Conservation (phyloP, 2,888 invertebrate genomes). For the Globia sparganii region DNA sequence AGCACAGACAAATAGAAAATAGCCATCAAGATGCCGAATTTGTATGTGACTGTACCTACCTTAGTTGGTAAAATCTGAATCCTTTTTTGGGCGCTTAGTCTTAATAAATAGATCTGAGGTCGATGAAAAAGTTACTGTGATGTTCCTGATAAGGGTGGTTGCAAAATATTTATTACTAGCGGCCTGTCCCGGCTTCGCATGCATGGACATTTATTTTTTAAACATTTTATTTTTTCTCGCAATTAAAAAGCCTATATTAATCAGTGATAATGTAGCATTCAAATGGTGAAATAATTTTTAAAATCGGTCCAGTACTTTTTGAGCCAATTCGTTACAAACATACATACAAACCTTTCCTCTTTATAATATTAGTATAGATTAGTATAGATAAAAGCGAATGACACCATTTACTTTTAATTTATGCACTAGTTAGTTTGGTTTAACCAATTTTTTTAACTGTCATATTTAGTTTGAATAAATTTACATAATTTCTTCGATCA, state of each 20-base stretch:
- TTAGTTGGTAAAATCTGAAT: neutral
- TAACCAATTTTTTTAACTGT: neutral
- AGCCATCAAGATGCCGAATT: neutral
- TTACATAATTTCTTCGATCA: no score
- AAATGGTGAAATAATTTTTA: no score
- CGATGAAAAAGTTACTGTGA: conserved; percentile 11
- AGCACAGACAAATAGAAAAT: neutral
- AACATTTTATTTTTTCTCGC: no score
- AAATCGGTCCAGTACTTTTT: no score
- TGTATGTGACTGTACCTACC: neutral
- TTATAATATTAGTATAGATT: no score
- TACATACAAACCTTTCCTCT: no score
- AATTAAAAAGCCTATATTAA: no score
- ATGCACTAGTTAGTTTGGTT: neutral
- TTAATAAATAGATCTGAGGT: conserved; percentile 8
- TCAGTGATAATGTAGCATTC: no score
- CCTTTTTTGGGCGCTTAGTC: neutral
- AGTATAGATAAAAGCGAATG: neutral
- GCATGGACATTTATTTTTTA: no score
- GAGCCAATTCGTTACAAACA: no score
- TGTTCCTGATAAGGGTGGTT: neutral
- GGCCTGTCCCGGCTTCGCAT: no score
- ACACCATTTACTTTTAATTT: neutral
- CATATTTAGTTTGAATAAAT: neutral
- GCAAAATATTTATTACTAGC: neutral